phyloP scores from a whole-genome alignment of 2,888 invertebrate genomes.

The Eutolmus rufibarbis region DNA sequence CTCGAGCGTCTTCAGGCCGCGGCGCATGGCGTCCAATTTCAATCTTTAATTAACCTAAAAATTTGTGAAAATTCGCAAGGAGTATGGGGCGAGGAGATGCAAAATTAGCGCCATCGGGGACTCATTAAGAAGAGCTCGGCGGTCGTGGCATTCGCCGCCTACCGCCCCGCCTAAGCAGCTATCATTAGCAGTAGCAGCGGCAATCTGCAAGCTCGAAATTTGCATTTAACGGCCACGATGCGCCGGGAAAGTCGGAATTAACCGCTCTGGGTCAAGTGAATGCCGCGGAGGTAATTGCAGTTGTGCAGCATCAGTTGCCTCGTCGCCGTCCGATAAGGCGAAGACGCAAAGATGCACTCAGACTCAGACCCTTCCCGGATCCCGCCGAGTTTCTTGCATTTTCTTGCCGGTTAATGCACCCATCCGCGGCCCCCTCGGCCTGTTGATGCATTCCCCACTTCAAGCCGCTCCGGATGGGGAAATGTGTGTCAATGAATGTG shows the following conservation, averaged over 20 bases:
- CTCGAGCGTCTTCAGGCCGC: not conserved
- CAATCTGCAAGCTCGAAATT: slow-evolving; percentile 13
- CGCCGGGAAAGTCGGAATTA: slow-evolving; percentile 8
- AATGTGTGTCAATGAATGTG: slow-evolving; percentile 35
- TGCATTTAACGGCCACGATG: not conserved
- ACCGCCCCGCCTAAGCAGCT: not conserved
- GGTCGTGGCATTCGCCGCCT: not conserved
- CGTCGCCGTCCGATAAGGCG: not conserved
- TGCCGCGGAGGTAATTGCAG: slow-evolving; percentile 1
- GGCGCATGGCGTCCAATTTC: not conserved
- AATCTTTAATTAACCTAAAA: slow-evolving; percentile 7
- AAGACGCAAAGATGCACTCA: not conserved
- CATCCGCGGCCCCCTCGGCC: not conserved
- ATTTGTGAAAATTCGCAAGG: not conserved
- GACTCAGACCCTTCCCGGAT: not conserved
- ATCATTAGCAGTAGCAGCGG: not conserved
- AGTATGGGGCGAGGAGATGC: not conserved
- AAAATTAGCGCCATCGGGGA: not conserved
- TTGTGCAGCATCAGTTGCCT: not conserved
- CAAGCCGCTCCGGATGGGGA: not conserved
- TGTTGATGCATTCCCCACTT: slow-evolving; percentile 13
- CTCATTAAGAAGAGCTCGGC: not conserved
- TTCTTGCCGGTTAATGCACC: slow-evolving; percentile 1
- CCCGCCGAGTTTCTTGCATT: not conserved
- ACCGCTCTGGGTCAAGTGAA: slow-evolving; percentile 26